phyloP scores from a whole-genome alignment of 2,888 invertebrate species.

The Acleris sparsana region DNA sequence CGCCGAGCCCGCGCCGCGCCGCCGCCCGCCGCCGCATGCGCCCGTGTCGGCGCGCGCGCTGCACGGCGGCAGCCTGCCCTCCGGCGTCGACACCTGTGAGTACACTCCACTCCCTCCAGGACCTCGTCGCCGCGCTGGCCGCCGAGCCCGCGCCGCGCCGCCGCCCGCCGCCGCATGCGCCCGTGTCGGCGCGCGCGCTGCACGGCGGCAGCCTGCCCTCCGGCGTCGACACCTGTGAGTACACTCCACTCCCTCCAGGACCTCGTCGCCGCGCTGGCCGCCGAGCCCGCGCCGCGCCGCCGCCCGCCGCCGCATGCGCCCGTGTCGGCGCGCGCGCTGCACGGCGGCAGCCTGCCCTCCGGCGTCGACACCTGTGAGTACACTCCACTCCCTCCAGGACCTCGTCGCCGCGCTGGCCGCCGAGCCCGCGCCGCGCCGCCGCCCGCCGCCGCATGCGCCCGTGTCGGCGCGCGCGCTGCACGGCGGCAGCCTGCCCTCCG shows the following conservation, averaged over 20 bases:
- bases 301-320: slow-evolving; percentile 55
- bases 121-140: slow-evolving; percentile 82
- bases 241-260: slow-evolving; percentile 80
- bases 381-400: slow-evolving; percentile 81
- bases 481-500: slow-evolving; percentile 78
- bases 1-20: slow-evolving; percentile 66
- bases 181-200: slow-evolving; percentile 69
- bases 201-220: slow-evolving; percentile 80
- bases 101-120: slow-evolving; percentile 60
- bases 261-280: slow-evolving; percentile 80
- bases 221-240: slow-evolving; percentile 75
- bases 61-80: slow-evolving; percentile 78
- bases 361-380: slow-evolving; percentile 75
- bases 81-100: slow-evolving; percentile 76
- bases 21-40: slow-evolving; percentile 54
- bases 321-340: slow-evolving; percentile 71
- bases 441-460: slow-evolving; percentile 53
- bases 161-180: slow-evolving; percentile 54
- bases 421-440: slow-evolving; percentile 64
- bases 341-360: slow-evolving; percentile 78
- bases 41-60: slow-evolving; percentile 70
- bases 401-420: slow-evolving; percentile 80
- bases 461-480: slow-evolving; percentile 74
- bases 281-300: slow-evolving; percentile 65
- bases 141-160: slow-evolving; percentile 67